Conservation (phyloP, 2,113 vertebrate species). For the Thomomys bottae region DNA sequence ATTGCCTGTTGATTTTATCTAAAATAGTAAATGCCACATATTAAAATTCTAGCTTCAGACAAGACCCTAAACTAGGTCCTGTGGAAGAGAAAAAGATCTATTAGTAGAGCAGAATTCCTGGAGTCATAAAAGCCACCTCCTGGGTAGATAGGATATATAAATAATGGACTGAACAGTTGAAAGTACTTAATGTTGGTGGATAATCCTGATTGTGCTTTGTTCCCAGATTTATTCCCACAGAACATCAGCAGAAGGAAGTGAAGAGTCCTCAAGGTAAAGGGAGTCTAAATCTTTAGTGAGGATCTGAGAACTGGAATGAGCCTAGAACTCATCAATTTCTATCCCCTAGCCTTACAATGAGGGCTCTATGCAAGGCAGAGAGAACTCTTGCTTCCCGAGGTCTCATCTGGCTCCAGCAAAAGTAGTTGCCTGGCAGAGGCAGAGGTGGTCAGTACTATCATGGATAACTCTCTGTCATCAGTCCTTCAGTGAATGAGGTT, state of each 20-base stretch:
- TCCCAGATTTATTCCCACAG: background rate
- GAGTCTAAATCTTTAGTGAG: background rate
- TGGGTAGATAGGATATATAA: background rate
- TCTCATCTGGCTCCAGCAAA: background rate
- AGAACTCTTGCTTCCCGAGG: background rate
- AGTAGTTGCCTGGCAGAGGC: too few species aligned
- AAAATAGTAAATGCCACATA: background rate
- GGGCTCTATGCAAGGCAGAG: background rate
- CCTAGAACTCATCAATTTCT: background rate
- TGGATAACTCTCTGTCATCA: too few species aligned
- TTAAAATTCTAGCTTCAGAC: background rate
- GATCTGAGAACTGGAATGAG: background rate
- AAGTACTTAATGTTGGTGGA: background rate
- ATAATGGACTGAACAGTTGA: background rate
- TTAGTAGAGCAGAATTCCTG: background rate
- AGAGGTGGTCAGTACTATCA: too few species aligned
- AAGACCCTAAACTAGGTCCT: background rate
- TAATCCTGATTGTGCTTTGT: background rate
- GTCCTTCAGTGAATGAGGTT: too few species aligned
- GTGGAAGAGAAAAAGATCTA: background rate
- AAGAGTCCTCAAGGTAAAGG: conserved; percentile 41
- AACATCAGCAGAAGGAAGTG: background rate
- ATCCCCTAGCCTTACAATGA: background rate
- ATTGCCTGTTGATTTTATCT: background rate
- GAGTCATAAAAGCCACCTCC: background rate